Evolutionary conservation across 2,113 vertebrate species (phyloP).

Genomic region (Holacanthus passer): DNA sequence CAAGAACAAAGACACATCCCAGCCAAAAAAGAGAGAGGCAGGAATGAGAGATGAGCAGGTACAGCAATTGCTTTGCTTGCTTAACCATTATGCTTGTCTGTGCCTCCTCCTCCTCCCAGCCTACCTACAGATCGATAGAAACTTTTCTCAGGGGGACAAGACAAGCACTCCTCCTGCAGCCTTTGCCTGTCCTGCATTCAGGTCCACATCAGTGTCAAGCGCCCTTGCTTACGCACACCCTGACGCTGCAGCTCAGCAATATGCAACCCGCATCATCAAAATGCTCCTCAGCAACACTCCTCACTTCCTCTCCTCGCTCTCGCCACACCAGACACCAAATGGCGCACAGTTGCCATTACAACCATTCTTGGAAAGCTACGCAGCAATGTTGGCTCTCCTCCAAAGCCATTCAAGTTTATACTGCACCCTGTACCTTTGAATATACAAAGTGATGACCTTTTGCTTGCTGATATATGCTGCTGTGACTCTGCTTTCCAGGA

Average conservation of each 20-base stretch:
- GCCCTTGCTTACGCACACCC: conserved; percentile 63
- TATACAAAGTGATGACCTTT: conserved; percentile 45
- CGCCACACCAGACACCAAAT: conserved; percentile 64
- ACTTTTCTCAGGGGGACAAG: conserved; percentile 67
- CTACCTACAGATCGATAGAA: conserved; percentile 75
- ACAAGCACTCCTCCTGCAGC: conserved; percentile 53
- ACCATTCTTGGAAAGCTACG: conserved; percentile 50
- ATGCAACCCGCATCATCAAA: conserved; percentile 65
- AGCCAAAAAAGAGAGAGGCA: conserved; percentile 35
- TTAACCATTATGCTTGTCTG: conserved; percentile 62
- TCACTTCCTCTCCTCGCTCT: conserved; percentile 26
- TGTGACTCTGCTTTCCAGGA: conserved; percentile 4
- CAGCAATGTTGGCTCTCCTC: conserved; percentile 41
- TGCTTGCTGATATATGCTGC: conserved; percentile 23
- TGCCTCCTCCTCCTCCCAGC: conserved; percentile 56
- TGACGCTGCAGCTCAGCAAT: conserved; percentile 60
- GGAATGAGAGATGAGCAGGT: conserved; percentile 58
- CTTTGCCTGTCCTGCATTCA: conserved; percentile 68
- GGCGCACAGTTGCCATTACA: conserved; percentile 66
- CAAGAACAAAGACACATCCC: conserved; percentile 77
- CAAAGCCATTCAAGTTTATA: conserved; percentile 24
- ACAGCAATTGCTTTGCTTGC: conserved; percentile 63
- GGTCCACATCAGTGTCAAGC: conserved; percentile 64
- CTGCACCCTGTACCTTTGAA: conserved; percentile 40
- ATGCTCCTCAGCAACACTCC: conserved; percentile 55